Base-by-base conservation (phyloP, 2,888 invertebrate species). In the Villa cingulata region DNA sequence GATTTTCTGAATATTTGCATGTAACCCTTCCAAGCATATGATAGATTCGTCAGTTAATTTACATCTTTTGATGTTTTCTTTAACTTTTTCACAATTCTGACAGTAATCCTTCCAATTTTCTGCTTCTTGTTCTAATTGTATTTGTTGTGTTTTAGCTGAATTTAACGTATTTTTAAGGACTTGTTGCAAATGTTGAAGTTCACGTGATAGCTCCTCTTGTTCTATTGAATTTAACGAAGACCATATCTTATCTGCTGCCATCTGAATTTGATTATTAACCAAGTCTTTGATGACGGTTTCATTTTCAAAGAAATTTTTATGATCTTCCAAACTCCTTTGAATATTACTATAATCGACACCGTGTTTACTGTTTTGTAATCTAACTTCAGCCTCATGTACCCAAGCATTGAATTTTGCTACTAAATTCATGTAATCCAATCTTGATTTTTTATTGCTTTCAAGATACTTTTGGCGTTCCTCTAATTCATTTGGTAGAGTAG, bases 291-390 rank as follows among this genome's bases (percentile, higher is more conserved):
- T 83, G 19, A 79, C 76, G 1, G 79, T 73, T 59, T 89, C 87
- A 38, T 83, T 83, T 52, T 81, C 78, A 64, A 89, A 89, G 76
- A 86, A 89, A 37, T 80, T 76, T 68, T 87, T 89, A 62, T 90
- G 90, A 58, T 90, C 87, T 61, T 89, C 86, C 20, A 94, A 72
- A 60, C 90, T 87, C 9, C 78, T 74, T 42, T 82, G 73, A 10
- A 92, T 81, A 55, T 87, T 87, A 57, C 86, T 86, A 60, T 89
- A 91, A 64, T 94, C 87, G 7, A 92, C 82, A 15, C 91, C 91
- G 53, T 86, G 83, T 59, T 85, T 84, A 53, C 83, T 81, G 60
- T 83, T 80, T 52, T 81, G 78, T 19, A 92, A 66, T 39, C 84
- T 78, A 43, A 81, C 77, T 56, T 83, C 83, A 0, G 90, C 88